phyloP scores from a whole-genome alignment of 2,113 vertebrate genomes.

The Vireo altiloquus region DNA sequence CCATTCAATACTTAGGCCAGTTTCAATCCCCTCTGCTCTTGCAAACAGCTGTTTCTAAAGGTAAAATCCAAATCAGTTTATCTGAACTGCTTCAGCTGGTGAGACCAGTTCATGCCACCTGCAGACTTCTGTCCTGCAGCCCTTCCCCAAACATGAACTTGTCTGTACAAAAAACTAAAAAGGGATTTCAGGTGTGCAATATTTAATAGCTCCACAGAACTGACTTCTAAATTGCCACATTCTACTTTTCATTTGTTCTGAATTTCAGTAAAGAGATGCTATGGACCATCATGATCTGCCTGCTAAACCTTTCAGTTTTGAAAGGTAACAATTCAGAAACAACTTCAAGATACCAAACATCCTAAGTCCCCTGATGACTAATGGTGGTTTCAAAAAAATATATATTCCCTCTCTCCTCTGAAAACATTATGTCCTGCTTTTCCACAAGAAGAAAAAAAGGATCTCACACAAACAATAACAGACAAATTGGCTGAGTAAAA shows the following conservation, averaged over 20 bases:
- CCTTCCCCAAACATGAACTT: neutral
- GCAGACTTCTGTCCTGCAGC: neutral
- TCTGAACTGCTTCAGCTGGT: neutral
- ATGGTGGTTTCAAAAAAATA: neutral
- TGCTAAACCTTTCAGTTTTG: neutral
- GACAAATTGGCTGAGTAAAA: neutral
- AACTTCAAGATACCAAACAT: neutral
- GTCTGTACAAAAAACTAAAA: neutral
- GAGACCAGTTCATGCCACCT: neutral
- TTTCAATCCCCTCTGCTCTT: neutral
- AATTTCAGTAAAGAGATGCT: neutral
- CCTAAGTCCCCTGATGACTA: neutral
- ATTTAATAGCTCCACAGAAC: neutral
- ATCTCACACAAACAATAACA: neutral
- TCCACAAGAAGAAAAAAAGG: neutral
- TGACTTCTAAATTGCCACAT: neutral
- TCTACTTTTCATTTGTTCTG: neutral
- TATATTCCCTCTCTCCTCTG: neutral
- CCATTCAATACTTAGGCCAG: neutral
- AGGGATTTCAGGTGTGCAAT: neutral
- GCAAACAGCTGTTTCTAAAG: neutral
- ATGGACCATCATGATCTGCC: neutral
- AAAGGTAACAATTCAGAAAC: neutral
- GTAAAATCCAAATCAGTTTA: neutral
- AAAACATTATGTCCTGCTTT: neutral